Evolutionary conservation across 1,140 invertebrate genomes (phyloP).

Genomic region (Drosophila punjabiensis): DNA sequence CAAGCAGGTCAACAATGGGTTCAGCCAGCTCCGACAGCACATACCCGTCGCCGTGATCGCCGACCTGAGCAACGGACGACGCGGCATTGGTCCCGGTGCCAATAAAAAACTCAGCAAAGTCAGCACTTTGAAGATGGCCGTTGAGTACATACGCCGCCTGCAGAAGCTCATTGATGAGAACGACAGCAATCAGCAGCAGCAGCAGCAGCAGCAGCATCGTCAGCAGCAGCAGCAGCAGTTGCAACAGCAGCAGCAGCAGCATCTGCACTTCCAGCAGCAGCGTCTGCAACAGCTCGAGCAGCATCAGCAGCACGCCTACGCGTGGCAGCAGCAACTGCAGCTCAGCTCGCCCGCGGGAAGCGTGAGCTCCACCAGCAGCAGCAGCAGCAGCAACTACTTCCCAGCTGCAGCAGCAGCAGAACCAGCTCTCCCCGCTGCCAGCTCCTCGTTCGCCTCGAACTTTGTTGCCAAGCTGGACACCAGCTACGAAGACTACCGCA

Average conservation of each 20-base stretch:
- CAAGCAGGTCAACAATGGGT: constrained; percentile 97
- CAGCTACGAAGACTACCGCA: constrained; percentile 72
- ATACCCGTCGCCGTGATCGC: constrained; percentile 92
- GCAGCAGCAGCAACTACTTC: constrained; percentile 32
- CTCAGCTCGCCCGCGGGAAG: constrained; percentile 51
- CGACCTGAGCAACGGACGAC: constrained; percentile 89
- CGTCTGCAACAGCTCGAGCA: constrained; percentile 33
- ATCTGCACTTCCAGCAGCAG: constrained; percentile 58
- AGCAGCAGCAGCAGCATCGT: constrained; percentile 27
- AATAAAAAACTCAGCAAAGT: constrained; percentile 97
- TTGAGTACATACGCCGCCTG: constrained; percentile 96
- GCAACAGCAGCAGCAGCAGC: constrained; percentile 56
- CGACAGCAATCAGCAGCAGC: constrained; percentile 40
- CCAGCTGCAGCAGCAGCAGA: constrained; percentile 15
- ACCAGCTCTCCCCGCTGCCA: constrained; percentile 23
- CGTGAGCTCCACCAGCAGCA: constrained; percentile 53
- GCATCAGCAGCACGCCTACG: constrained; percentile 60
- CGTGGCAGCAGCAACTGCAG: constrained; percentile 60
- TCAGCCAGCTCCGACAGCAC: constrained; percentile 94
- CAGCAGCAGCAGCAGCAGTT: constrained; percentile 16
- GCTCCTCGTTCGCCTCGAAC: background rate
- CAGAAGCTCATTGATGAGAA: constrained; percentile 89
- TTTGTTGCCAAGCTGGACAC: constrained; percentile 47
- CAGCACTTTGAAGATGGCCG: constrained; percentile 96
- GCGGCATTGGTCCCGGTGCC: constrained; percentile 87